A percentile compares a stretch with the other conserved stretches of the same genome.
phyloP scores from a whole-genome alignment of 2,797 vertebrate species.

The Macropodus opercularis region DNA sequence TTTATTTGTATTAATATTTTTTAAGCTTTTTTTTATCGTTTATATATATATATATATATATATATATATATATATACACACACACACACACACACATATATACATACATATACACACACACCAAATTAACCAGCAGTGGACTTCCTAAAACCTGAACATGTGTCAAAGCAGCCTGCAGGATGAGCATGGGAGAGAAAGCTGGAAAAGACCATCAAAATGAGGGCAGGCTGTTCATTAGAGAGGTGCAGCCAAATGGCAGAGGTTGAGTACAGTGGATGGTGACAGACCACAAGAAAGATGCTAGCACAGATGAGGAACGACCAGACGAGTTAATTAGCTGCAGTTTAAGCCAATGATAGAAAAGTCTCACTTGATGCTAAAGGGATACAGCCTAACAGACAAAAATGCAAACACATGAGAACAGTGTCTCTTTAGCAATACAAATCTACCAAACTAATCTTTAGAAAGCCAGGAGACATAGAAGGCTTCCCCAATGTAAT shows the following conservation, averaged over 20 bases:
- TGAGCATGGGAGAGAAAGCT: slow-evolving; percentile 15
- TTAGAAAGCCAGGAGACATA: not conserved
- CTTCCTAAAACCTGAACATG: slow-evolving; percentile 25
- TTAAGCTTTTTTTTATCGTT: too few relatives aligned
- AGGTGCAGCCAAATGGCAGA: slow-evolving; percentile 19
- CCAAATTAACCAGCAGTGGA: slow-evolving; percentile 14
- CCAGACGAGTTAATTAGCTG: slow-evolving; percentile 39
- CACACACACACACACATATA: too few relatives aligned
- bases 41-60: too few relatives aligned
- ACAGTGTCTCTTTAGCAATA: not conserved
- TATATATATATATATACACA: too few relatives aligned
- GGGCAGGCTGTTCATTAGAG: slow-evolving; percentile 12
- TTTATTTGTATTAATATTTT: too few relatives aligned
- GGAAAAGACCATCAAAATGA: slow-evolving; percentile 19
- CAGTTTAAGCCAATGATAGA: slow-evolving; percentile 22
- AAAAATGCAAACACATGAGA: not conserved
- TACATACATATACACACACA: too few relatives aligned
- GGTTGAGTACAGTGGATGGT: slow-evolving; percentile 36
- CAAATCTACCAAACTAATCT: not conserved
- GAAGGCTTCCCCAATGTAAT: slow-evolving; percentile 14
- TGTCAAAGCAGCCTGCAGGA: slow-evolving; percentile 4
- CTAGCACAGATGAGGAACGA: slow-evolving; percentile 40
- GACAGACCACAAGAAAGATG: slow-evolving; percentile 17
- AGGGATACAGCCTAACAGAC: not conserved
- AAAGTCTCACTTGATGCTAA: not conserved